Evolutionary conservation across 2,888 invertebrate genomes (phyloP).

Genomic region (Diplolepis rosae): DNA sequence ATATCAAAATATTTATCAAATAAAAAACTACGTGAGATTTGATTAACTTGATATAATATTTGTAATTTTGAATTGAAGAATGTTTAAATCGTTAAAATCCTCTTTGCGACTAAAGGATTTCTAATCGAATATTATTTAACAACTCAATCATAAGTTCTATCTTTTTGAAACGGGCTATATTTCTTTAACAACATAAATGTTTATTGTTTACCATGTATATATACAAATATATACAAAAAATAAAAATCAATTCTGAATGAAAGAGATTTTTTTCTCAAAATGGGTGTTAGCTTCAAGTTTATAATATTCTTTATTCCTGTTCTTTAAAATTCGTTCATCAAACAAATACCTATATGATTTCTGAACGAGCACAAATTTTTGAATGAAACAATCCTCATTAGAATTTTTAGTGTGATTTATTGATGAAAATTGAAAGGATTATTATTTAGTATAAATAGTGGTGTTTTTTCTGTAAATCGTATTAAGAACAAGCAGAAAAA

Average conservation of each 20-base stretch:
- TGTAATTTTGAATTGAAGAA: neutral
- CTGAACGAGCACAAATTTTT: neutral
- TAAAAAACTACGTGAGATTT: neutral
- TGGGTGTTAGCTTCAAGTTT: neutral
- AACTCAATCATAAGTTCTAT: neutral
- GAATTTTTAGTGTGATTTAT: neutral
- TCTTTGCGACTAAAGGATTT: neutral
- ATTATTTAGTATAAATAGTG: neutral
- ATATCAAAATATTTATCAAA: neutral
- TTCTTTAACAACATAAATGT: neutral
- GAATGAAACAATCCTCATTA: neutral
- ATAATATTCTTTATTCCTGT: neutral
- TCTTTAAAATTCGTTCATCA: neutral
- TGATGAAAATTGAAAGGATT: neutral
- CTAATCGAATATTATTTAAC: constrained; percentile 6
- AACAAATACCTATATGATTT: neutral
- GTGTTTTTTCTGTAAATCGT: neutral
- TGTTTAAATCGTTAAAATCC: neutral
- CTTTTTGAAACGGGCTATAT: no score
- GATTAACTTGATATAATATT: neutral
- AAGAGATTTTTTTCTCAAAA: constrained; percentile 14
- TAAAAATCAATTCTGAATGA: no score
- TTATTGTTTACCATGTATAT: neutral
- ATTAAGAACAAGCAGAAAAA: neutral
- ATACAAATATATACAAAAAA: neutral